Evolutionary conservation across 2,888 invertebrate species (phyloP).

Genomic region (Sturmia bella): DNA sequence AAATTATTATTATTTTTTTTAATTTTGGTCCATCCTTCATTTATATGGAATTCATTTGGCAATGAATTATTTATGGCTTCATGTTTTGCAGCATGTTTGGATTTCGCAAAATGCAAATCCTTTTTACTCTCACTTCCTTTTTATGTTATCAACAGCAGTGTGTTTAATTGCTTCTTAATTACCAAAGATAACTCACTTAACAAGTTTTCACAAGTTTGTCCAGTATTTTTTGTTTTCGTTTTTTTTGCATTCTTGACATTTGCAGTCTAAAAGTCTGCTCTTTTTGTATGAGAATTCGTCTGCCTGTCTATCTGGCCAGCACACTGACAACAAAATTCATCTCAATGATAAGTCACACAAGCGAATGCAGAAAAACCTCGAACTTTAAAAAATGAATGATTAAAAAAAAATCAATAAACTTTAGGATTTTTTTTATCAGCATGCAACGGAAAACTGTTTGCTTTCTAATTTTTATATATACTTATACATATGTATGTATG

Average conservation of each 20-base stretch:
- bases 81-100: too few species aligned
- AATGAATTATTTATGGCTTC: too few species aligned
- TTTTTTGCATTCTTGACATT: constrained; percentile 20
- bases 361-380: background rate
- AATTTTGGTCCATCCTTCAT: too few species aligned
- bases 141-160: constrained; percentile 2
- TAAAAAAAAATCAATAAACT: constrained; percentile 65
- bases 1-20: too few species aligned
- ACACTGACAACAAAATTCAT: constrained; percentile 27
- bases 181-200: constrained; percentile 18
- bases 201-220: constrained; percentile 14
- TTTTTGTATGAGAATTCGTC: background rate
- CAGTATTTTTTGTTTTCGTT: background rate
- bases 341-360: constrained; percentile 18
- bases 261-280: background rate
- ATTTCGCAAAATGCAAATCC: constrained; percentile 4
- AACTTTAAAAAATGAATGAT: constrained; percentile 56
- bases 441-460: constrained; percentile 46
- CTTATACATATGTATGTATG: background rate
- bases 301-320: background rate
- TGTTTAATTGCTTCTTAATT: constrained; percentile 9
- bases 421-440: constrained; percentile 33
- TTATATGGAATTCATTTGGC: too few species aligned
- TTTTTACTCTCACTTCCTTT: constrained; percentile 7
- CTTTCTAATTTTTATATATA: background rate